Conservation (phyloP, 2,888 invertebrate genomes). For the Melikaiella ostensackeni region DNA sequence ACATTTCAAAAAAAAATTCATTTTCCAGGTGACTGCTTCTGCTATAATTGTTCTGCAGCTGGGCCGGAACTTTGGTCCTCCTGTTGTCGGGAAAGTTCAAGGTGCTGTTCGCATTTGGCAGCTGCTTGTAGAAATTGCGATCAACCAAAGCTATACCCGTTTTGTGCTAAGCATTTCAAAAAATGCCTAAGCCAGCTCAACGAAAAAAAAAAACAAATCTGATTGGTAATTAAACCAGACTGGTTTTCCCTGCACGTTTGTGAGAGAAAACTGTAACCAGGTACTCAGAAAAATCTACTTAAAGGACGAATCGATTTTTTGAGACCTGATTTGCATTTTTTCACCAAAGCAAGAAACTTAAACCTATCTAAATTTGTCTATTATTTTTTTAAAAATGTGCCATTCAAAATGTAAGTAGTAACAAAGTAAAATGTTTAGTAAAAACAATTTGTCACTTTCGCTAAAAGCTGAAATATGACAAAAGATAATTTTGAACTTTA, state of each 20-base stretch:
- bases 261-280: not conserved
- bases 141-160: constrained; percentile 70
- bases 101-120: constrained; percentile 75
- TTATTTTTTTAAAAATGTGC: not conserved
- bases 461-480: not conserved
- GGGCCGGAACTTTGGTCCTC: constrained; percentile 74
- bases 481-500: not conserved
- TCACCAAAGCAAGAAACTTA: not conserved
- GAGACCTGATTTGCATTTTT: not conserved
- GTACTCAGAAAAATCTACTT: not conserved
- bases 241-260: not conserved
- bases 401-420: not conserved
- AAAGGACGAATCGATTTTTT: not conserved
- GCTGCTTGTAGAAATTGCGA: constrained; percentile 76
- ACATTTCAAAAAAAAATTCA: not conserved
- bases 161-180: constrained; percentile 75
- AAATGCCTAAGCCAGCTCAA: constrained; percentile 68
- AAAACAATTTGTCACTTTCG: not conserved
- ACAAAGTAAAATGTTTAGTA: not conserved
- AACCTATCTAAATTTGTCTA: not conserved
- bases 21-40: constrained; percentile 74
- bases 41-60: constrained; percentile 72
- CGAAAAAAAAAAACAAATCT: constrained; percentile 62
- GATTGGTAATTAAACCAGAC: constrained; percentile 9
- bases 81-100: constrained; percentile 73